A percentile compares a stretch with the other conserved stretches of the same genome.
These are phyloP conservation scores for Chloroclystis v-ata DNA, from an alignment of 2,888 invertebrate species.

Conservation along the genomic window DNA sequence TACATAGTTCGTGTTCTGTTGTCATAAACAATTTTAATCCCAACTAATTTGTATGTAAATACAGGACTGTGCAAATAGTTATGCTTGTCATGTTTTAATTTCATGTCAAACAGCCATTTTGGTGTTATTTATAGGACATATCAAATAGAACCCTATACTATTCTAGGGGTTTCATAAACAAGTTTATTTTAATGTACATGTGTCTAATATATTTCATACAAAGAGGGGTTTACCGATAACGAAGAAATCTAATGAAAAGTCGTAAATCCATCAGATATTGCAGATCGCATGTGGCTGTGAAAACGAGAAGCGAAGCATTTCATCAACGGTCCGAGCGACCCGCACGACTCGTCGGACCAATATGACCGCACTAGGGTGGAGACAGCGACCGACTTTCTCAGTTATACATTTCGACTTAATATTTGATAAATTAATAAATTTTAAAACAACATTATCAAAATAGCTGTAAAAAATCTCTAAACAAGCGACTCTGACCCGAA, in stretches of 20 bases:
- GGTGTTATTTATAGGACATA: constrained; percentile 18
- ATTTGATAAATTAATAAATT: too few species aligned
- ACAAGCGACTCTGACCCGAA: too few species aligned
- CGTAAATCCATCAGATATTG: constrained; percentile 37
- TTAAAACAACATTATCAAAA: too few species aligned
- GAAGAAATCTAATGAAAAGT: neutral
- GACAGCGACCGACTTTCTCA: neutral
- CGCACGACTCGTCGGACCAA: constrained; percentile 35
- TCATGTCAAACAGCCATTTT: constrained; percentile 24
- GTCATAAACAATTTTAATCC: constrained; percentile 31
- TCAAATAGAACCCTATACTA: too few species aligned
- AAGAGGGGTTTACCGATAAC: too few species aligned
- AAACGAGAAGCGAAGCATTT: constrained; percentile 53
- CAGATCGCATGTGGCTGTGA: constrained; percentile 40
- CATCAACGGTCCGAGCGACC: constrained; percentile 56
- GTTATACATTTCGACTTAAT: too few species aligned
- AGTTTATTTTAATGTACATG: too few species aligned
- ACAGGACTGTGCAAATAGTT: constrained; percentile 18
- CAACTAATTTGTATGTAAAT: constrained; percentile 26
- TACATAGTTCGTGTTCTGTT: constrained; percentile 27
- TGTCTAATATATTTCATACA: too few species aligned
- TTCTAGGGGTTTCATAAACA: too few species aligned
- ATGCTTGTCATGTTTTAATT: constrained; percentile 22
- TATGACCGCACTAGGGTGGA: constrained; percentile 15
- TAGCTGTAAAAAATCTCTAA: too few species aligned